Conservation (phyloP, 2,888 invertebrate species). For the Hemaris fuciformis region DNA sequence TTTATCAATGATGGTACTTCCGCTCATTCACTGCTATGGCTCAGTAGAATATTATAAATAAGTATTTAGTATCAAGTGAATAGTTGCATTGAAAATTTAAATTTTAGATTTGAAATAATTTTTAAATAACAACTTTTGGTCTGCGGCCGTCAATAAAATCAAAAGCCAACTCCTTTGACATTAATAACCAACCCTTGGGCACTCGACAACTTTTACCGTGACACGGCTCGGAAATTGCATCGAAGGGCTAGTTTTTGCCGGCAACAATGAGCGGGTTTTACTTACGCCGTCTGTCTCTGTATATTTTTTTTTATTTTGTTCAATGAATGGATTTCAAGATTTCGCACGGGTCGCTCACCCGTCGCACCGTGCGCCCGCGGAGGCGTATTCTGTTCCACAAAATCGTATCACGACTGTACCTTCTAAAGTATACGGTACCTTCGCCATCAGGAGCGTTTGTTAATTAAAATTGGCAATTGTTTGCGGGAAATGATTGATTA, state of each 20-base stretch:
- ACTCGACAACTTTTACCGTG: slow-evolving; percentile 11
- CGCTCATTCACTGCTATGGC: not conserved
- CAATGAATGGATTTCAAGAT: slow-evolving; percentile 37
- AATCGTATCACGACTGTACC: not conserved
- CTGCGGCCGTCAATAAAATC: too few relatives aligned
- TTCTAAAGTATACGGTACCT: not conserved
- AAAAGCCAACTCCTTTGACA: too few relatives aligned
- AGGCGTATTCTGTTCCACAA: slow-evolving; percentile 16
- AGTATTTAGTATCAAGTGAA: not conserved
- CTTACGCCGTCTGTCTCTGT: slow-evolving; percentile 11
- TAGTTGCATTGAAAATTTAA: too few relatives aligned
- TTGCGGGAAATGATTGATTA: not conserved
- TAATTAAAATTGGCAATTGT: not conserved
- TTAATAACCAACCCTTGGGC: too few relatives aligned
- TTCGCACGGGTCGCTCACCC: slow-evolving; percentile 43
- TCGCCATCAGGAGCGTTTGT: not conserved
- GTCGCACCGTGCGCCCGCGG: slow-evolving; percentile 16
- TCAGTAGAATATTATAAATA: not conserved
- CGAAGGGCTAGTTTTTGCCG: slow-evolving; percentile 27
- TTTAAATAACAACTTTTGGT: too few relatives aligned
- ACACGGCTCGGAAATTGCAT: slow-evolving; percentile 2
- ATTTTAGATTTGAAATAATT: too few relatives aligned
- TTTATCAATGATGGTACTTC: not conserved
- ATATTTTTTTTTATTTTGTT: slow-evolving; percentile 31
- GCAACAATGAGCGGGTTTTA: slow-evolving; percentile 30